Conservation (phyloP, 2,888 invertebrate genomes). For the Acronicta aceris region DNA sequence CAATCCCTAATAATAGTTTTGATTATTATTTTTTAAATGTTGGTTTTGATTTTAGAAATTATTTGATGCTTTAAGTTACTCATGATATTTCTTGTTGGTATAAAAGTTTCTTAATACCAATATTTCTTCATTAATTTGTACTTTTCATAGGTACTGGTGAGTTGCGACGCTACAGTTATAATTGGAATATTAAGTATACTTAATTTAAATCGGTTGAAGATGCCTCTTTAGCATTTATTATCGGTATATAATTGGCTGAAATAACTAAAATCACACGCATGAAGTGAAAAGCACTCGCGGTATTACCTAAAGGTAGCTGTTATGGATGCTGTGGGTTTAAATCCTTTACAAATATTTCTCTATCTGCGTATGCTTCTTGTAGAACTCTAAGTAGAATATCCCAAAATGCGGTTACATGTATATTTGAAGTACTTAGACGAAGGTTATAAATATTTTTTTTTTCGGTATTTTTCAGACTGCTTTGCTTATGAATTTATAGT, state of each 20-base stretch:
- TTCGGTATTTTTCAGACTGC: neutral
- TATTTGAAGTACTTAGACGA: neutral
- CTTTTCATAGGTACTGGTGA: slow-evolving; percentile 62
- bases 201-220: slow-evolving; percentile 14
- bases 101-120: neutral
- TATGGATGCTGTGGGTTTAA: slow-evolving; percentile 1
- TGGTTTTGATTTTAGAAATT: too few species aligned
- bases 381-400: slow-evolving; percentile 1
- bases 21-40: too few species aligned
- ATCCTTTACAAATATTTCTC: neutral
- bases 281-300: slow-evolving; percentile 35
- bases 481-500: neutral
- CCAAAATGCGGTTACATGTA: neutral
- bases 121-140: slow-evolving; percentile 41
- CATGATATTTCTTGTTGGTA: neutral
- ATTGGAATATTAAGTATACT: slow-evolving; percentile 47
- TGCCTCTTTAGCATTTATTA: slow-evolving; percentile 32
- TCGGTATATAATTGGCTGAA: slow-evolving; percentile 33
- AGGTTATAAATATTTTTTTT: neutral
- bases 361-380: slow-evolving; percentile 5
- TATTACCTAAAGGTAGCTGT: neutral
- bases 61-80: too few species aligned
- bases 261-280: slow-evolving; percentile 35
- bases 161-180: slow-evolving; percentile 42
- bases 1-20: too few species aligned